Evolutionary conservation across 2,113 vertebrate genomes (phyloP).

Genomic region (Sisor rabdophorus): DNA sequence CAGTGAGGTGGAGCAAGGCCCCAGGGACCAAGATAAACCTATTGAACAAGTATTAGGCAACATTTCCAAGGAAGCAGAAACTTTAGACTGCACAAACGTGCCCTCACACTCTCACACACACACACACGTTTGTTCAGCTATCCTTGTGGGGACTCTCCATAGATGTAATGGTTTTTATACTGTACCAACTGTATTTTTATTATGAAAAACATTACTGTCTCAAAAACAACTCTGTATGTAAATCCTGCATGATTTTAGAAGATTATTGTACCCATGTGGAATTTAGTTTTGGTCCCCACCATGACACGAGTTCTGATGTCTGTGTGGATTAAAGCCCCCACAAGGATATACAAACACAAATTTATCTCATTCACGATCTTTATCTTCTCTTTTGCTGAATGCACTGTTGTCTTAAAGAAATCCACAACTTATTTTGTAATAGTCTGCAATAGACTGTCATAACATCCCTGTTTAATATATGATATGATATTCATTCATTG

Average conservation of each 20-base stretch:
- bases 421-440: neutral
- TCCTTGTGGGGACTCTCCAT: too few species aligned
- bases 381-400: neutral
- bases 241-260: too few species aligned
- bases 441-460: neutral
- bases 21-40: neutral
- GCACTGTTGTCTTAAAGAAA: neutral
- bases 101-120: neutral
- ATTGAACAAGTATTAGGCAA: slow-evolving; percentile 23
- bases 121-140: too few species aligned
- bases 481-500: neutral
- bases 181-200: too few species aligned
- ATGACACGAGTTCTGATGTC: too few species aligned
- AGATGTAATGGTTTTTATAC: too few species aligned
- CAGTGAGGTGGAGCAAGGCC: neutral
- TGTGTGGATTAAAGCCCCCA: neutral
- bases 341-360: neutral
- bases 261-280: too few species aligned
- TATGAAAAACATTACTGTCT: too few species aligned
- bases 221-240: too few species aligned
- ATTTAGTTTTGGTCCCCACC: too few species aligned
- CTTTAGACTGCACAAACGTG: neutral
- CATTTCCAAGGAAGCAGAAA: slow-evolving; percentile 35
- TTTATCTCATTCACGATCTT: neutral
- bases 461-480: neutral